Conservation (phyloP, 2,888 invertebrate genomes). For the Acrobasis suavella region DNA sequence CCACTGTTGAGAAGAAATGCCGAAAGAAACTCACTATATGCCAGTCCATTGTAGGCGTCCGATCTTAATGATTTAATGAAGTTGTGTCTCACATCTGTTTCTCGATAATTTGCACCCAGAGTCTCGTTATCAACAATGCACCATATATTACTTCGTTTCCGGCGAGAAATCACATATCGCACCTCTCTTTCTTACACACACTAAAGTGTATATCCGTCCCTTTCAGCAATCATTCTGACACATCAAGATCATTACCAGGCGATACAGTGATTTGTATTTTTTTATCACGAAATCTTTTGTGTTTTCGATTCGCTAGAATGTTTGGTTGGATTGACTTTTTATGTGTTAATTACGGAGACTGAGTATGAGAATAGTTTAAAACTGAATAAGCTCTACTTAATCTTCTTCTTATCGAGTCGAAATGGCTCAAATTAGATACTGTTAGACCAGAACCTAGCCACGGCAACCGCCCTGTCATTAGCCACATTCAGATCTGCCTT, state of each 20-base stretch:
- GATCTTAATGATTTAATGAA: too few species aligned
- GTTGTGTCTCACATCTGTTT: neutral
- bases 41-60: too few species aligned
- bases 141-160: slow-evolving; percentile 80
- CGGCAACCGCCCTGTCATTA: too few species aligned
- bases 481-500: too few species aligned
- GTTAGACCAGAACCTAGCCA: too few species aligned
- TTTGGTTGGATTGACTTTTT: neutral
- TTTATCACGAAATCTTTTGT: slow-evolving; percentile 31
- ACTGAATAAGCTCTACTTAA: too few species aligned
- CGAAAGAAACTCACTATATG: too few species aligned
- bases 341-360: slow-evolving; percentile 7
- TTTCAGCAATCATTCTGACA: slow-evolving; percentile 60
- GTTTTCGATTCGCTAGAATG: slow-evolving; percentile 20
- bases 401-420: too few species aligned
- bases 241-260: slow-evolving; percentile 76
- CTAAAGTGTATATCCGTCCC: slow-evolving; percentile 38
- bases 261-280: slow-evolving; percentile 76
- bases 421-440: too few species aligned
- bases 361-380: neutral
- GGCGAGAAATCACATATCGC: slow-evolving; percentile 61
- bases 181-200: slow-evolving; percentile 44
- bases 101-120: neutral
- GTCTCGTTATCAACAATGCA: slow-evolving; percentile 79
- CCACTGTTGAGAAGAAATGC: too few species aligned